phyloP scores from a whole-genome alignment of 2,888 invertebrate species.

The Syrista parreyssii region DNA sequence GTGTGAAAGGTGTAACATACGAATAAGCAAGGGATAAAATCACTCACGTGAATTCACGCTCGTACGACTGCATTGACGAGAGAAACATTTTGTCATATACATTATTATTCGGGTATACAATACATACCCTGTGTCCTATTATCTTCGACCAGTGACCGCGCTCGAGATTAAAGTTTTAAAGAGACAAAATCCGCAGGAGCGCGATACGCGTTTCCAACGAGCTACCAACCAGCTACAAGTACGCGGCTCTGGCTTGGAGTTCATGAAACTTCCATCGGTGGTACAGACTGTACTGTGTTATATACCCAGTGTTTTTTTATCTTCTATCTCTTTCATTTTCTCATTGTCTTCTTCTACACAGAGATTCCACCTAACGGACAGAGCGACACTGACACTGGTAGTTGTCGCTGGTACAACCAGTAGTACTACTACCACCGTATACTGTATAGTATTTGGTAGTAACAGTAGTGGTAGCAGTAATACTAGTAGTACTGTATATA shows the following conservation, averaged over 20 bases:
- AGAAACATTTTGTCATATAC: neutral
- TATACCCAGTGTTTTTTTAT: neutral
- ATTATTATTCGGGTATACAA: neutral
- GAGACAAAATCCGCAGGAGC: slow-evolving; percentile 35
- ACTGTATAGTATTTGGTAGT: neutral
- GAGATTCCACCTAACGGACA: neutral
- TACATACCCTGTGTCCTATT: slow-evolving; percentile 37
- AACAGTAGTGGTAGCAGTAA: neutral
- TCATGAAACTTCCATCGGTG: slow-evolving; percentile 44
- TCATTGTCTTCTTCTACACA: neutral
- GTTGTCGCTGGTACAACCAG: neutral
- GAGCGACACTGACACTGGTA: neutral
- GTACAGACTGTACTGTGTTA: neutral
- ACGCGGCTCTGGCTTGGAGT: slow-evolving; percentile 21
- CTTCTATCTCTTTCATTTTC: slow-evolving; percentile 8
- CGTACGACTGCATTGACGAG: neutral
- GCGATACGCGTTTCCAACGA: slow-evolving; percentile 12
- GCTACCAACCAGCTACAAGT: neutral
- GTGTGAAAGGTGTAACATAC: neutral
- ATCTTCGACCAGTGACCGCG: slow-evolving; percentile 51
- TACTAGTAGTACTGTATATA: neutral
- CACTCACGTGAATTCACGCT: neutral
- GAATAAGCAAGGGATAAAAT: neutral
- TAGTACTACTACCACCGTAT: no score
- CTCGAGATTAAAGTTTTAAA: slow-evolving; percentile 54